phyloP scores from a whole-genome alignment of 2,113 vertebrate genomes.

The Epinephelus cyanopodus region DNA sequence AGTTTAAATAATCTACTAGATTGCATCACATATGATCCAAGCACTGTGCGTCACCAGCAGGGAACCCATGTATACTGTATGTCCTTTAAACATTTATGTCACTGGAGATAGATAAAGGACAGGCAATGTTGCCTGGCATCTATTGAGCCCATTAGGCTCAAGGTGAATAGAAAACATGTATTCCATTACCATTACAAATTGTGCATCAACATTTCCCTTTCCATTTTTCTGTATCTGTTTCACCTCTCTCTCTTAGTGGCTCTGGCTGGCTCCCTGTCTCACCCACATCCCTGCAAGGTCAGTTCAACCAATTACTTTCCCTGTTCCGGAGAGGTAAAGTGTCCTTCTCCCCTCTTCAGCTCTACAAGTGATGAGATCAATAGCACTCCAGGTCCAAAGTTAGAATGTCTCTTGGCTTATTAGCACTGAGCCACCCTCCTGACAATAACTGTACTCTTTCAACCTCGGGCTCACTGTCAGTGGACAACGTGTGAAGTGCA shows the following conservation, averaged over 20 bases:
- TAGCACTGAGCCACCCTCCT: neutral
- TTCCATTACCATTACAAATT: neutral
- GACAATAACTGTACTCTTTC: constrained; percentile 14
- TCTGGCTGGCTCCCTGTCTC: constrained; percentile 9
- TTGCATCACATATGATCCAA: no score
- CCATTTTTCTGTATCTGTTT: constrained; percentile 10
- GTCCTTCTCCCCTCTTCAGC: constrained; percentile 46
- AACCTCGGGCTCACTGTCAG: constrained; percentile 18
- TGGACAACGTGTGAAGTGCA: neutral
- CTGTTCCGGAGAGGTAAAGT: constrained; percentile 34
- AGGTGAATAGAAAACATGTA: constrained; percentile 1
- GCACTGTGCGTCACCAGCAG: neutral
- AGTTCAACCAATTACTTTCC: constrained; percentile 50
- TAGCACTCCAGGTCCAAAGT: constrained; percentile 54
- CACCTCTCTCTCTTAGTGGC: neutral
- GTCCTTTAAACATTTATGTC: neutral
- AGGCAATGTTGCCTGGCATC: neutral
- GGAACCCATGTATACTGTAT: neutral
- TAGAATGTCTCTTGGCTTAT: constrained; percentile 41
- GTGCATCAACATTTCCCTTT: neutral
- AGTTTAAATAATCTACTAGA: no score
- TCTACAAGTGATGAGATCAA: constrained; percentile 57
- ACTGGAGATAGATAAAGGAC: neutral
- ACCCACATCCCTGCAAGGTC: constrained; percentile 44
- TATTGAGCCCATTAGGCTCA: neutral